Evolutionary conservation across 2,797 vertebrate species (phyloP).

Genomic region (Anniella stebbinsi): DNA sequence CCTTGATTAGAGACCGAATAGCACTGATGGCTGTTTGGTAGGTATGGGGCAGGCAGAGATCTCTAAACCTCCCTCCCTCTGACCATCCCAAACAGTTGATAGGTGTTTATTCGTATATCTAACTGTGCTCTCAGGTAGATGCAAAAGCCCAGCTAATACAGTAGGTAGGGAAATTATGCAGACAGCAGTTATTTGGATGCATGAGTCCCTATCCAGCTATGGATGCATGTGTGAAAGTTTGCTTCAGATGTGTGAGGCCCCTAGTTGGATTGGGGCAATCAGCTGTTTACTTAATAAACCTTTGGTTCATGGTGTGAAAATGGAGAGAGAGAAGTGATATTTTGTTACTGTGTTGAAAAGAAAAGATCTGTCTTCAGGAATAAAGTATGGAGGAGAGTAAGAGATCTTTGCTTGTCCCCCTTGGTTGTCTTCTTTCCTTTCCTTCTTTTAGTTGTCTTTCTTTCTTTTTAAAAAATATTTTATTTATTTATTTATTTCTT

Average conservation of each 20-base stretch:
- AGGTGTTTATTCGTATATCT: not conserved
- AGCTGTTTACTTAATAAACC: not conserved
- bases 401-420: not conserved
- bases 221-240: not conserved
- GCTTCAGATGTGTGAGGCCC: not conserved
- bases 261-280: not conserved
- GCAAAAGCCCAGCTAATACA: not conserved
- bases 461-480: not conserved
- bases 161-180: not conserved
- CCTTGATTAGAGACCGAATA: not conserved
- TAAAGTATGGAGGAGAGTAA: not conserved
- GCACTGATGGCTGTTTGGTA: not conserved
- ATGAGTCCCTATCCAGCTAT: not conserved
- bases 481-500: no score
- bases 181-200: not conserved
- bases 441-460: not conserved
- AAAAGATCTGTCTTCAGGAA: not conserved
- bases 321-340: conserved; percentile 6
- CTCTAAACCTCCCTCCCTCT: not conserved
- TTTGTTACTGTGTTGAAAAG: conserved; percentile 19
- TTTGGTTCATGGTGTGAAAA: conserved; percentile 47
- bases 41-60: not conserved
- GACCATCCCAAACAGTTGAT: not conserved
- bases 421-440: no score
- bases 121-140: not conserved